Conservation (phyloP, 2,888 invertebrate species). For the Lymantria dispar region DNA sequence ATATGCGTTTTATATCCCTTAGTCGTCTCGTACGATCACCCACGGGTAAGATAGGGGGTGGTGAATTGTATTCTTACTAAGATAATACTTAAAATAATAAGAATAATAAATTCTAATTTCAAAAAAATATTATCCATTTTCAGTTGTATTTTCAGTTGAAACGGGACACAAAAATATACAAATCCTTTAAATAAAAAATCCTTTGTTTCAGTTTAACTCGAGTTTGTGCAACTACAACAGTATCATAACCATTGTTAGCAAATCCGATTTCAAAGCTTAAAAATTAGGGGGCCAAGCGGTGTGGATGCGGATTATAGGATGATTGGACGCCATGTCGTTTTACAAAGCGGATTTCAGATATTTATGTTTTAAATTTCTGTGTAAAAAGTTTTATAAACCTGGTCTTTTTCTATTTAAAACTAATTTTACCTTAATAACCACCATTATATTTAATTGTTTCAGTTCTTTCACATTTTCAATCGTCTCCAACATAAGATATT, state of each 20-base stretch:
- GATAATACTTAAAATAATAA: too few species aligned
- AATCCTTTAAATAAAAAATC: not conserved
- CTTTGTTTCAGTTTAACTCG: not conserved
- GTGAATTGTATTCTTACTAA: too few species aligned
- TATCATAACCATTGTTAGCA: constrained; percentile 8
- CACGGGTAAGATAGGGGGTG: too few species aligned
- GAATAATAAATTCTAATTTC: too few species aligned
- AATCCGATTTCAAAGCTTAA: constrained; percentile 31
- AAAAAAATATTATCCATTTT: too few species aligned
- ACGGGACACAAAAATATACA: too few species aligned
- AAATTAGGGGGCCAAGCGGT: constrained; percentile 44
- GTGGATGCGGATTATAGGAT: constrained; percentile 53
- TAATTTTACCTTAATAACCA: too few species aligned
- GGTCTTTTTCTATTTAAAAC: not conserved
- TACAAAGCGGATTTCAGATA: constrained; percentile 45
- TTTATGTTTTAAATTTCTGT: constrained; percentile 34
- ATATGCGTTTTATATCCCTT: too few species aligned
- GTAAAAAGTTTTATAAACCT: constrained; percentile 19
- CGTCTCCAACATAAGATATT: too few species aligned
- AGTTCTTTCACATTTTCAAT: not conserved
- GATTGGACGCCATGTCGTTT: constrained; percentile 43
- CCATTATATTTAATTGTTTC: not conserved
- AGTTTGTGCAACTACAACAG: constrained; percentile 2
- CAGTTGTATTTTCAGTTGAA: too few species aligned
- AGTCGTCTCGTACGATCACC: too few species aligned